phyloP scores from a whole-genome alignment of 2,113 vertebrate species.

The Nipponia nippon region DNA sequence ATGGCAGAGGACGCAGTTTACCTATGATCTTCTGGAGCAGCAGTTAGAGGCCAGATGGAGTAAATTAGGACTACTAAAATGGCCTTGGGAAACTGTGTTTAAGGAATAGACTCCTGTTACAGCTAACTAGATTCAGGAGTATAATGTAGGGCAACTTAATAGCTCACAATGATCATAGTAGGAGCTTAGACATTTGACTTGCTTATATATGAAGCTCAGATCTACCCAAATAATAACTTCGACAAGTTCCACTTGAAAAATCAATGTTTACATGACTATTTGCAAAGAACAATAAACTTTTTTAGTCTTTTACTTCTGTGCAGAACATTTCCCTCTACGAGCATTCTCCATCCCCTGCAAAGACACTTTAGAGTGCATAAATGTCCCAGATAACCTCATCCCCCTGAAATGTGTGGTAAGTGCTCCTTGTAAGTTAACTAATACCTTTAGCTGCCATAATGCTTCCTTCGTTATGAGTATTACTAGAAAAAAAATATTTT shows the following conservation, averaged over 20 bases:
- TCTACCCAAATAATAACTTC: neutral
- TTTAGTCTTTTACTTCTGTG: neutral
- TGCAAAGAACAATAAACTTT: neutral
- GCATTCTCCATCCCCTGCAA: neutral
- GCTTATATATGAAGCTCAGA: neutral
- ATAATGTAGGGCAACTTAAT: neutral
- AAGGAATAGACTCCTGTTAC: neutral
- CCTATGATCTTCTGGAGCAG: neutral
- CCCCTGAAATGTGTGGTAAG: neutral
- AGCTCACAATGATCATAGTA: neutral
- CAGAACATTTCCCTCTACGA: neutral
- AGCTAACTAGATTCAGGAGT: neutral
- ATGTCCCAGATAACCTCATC: neutral
- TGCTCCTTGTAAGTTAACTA: neutral
- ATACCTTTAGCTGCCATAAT: neutral
- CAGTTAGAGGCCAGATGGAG: neutral
- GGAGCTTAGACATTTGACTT: neutral
- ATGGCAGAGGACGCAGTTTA: neutral
- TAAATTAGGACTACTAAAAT: constrained; percentile 7
- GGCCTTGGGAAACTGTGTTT: neutral
- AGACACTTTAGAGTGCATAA: neutral
- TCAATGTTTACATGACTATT: neutral
- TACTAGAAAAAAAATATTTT: neutral
- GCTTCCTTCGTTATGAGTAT: accelerated
- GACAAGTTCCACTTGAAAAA: neutral